A percentile compares a stretch with the other conserved stretches of the same genome.
These are phyloP conservation scores for Saxidomus purpurata DNA, from an alignment of 1,140 invertebrate species.

Conservation along the genomic window DNA sequence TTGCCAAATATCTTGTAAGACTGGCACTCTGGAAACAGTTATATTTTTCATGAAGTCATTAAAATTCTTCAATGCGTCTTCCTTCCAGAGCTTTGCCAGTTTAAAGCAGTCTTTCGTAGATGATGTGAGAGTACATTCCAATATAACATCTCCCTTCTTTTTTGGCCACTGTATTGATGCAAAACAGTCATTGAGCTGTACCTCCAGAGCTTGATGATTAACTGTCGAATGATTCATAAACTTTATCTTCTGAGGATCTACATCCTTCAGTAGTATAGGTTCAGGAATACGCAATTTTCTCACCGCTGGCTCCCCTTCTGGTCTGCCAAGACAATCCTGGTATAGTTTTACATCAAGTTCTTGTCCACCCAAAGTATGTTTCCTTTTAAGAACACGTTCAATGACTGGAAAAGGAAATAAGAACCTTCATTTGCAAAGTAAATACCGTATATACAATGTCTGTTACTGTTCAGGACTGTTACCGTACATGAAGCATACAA, in stretches of 20 bases:
- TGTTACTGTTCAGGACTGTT: neutral
- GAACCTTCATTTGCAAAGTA: no score
- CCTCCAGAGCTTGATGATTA: neutral
- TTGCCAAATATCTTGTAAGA: conserved; percentile 42
- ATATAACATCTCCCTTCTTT: neutral
- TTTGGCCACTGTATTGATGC: neutral
- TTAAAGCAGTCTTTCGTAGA: conserved; percentile 15
- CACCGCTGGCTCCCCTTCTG: conserved; percentile 16
- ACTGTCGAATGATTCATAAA: conserved; percentile 30
- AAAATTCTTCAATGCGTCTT: neutral
- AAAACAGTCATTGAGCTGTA: conserved; percentile 21
- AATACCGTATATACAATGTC: no score
- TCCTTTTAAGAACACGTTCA: conserved; percentile 43
- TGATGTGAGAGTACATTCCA: conserved; percentile 21
- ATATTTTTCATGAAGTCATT: conserved; percentile 31
- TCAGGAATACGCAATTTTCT: conserved; percentile 4
- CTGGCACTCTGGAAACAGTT: neutral
- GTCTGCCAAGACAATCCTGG: neutral
- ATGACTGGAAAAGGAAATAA: conserved; percentile 54
- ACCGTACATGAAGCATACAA: neutral
- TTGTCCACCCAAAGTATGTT: conserved; percentile 51
- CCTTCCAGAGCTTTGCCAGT: conserved; percentile 39
- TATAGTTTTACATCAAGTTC: neutral
- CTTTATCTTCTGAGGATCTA: neutral
- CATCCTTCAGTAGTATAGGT: neutral